phyloP scores from a whole-genome alignment of 2,797 vertebrate genomes.

The Hyperoplus immaculatus region DNA sequence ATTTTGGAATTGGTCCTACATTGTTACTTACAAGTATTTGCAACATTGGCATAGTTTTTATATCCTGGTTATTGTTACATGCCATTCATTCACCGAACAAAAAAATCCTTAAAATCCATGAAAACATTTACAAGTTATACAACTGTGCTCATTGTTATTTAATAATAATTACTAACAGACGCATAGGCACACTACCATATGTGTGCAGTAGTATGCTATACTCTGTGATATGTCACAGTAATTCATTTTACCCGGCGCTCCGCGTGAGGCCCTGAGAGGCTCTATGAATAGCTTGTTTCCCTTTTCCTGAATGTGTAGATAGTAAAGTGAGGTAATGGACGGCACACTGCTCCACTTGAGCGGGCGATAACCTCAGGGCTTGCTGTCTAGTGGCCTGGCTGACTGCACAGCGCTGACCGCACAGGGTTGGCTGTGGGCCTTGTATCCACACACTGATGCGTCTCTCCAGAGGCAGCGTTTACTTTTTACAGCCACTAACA shows the following conservation, averaged over 20 bases:
- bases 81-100: neutral
- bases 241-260: constrained; percentile 46
- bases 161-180: constrained; percentile 1
- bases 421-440: constrained; percentile 67
- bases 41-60: constrained; percentile 8
- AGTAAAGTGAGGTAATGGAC: constrained; percentile 78
- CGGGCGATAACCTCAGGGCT: constrained; percentile 78
- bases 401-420: constrained; percentile 65
- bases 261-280: constrained; percentile 54
- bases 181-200: neutral
- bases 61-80: constrained; percentile 1
- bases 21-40: constrained; percentile 1
- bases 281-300: constrained; percentile 82
- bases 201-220: constrained; percentile 3
- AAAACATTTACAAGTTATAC: neutral
- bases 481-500: constrained; percentile 69
- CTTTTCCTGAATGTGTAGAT: constrained; percentile 72
- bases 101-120: neutral
- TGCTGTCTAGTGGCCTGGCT: constrained; percentile 71
- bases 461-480: constrained; percentile 57
- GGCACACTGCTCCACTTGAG: constrained; percentile 77
- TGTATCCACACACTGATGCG: constrained; percentile 57
- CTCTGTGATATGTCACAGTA: constrained; percentile 34
- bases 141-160: constrained; percentile 5
- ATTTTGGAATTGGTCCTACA: neutral